A percentile compares a stretch with the other conserved stretches of the same genome.
These are phyloP conservation scores for Pterophyllum scalare DNA, from an alignment of 2,113 vertebrate species.

Conservation along the genomic window DNA sequence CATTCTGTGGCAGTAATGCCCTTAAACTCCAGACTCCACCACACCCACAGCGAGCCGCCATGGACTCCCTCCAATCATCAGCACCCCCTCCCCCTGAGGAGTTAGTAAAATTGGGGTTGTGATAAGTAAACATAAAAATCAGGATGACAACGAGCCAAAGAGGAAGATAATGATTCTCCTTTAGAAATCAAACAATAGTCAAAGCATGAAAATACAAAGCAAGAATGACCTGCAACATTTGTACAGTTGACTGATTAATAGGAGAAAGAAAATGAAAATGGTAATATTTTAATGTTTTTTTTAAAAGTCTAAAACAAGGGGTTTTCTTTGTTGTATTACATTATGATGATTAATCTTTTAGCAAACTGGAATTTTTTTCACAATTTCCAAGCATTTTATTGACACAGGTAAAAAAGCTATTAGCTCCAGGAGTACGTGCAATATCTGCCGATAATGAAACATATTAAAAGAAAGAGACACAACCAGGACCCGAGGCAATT, in stretches of 20 bases:
- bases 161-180: neutral
- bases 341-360: neutral
- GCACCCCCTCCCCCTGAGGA: neutral
- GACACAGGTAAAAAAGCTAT: neutral
- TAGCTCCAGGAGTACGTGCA: neutral
- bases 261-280: no score
- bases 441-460: neutral
- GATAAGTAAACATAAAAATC: constrained; percentile 41
- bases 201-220: neutral
- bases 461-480: neutral
- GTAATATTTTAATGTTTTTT: no score
- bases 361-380: neutral
- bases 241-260: no score
- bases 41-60: constrained; percentile 61
- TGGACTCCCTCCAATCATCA: constrained; percentile 43
- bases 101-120: constrained; percentile 7
- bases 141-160: constrained; percentile 7
- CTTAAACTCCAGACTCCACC: constrained; percentile 74
- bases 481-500: neutral
- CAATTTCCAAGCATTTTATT: neutral
- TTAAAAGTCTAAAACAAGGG: neutral
- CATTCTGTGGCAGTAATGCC: constrained; percentile 74
- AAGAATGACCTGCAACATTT: neutral
- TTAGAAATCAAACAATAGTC: neutral
- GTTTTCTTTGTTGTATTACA: neutral